These are phyloP conservation scores for Chrysopilus asiliformis DNA, from an alignment of 2,888 invertebrate genomes.

Conservation along the genomic window DNA sequence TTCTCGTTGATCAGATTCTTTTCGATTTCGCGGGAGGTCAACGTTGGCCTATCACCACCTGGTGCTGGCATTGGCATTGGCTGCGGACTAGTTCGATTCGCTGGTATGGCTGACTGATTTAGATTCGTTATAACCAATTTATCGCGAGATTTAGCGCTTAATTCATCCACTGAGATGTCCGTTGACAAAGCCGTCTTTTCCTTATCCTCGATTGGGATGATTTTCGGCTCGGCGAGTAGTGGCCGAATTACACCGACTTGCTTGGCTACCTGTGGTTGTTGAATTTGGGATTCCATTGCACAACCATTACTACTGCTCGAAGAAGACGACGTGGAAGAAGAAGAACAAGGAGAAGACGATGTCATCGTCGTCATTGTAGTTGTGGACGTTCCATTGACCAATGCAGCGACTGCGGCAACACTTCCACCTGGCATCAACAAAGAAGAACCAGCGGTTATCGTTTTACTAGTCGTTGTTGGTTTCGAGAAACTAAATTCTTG, in stretches of 20 bases:
- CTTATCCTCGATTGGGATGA: not conserved
- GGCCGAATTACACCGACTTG: conserved; percentile 47
- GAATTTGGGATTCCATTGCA: no score
- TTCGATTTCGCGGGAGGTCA: conserved; percentile 50
- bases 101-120: no score
- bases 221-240: conserved; percentile 15
- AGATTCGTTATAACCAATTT: conserved; percentile 15
- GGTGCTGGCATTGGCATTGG: not conserved
- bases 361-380: conserved; percentile 6
- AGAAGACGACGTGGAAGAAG: conserved; percentile 20
- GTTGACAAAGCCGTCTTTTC: not conserved
- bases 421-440: no score
- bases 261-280: no score
- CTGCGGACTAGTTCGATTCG: conserved; percentile 7
- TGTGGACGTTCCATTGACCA: conserved; percentile 14
- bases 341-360: conserved; percentile 25
- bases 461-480: no score
- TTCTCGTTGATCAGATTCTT: conserved; percentile 55
- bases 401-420: not conserved
- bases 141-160: conserved; percentile 13
- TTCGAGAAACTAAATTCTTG: conserved; percentile 38
- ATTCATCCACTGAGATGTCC: conserved; percentile 4
- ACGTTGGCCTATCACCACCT: conserved; percentile 20
- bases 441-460: no score
- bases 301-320: no score